phyloP scores from a whole-genome alignment of 2,113 vertebrate species.

The Myocastor coypus region DNA sequence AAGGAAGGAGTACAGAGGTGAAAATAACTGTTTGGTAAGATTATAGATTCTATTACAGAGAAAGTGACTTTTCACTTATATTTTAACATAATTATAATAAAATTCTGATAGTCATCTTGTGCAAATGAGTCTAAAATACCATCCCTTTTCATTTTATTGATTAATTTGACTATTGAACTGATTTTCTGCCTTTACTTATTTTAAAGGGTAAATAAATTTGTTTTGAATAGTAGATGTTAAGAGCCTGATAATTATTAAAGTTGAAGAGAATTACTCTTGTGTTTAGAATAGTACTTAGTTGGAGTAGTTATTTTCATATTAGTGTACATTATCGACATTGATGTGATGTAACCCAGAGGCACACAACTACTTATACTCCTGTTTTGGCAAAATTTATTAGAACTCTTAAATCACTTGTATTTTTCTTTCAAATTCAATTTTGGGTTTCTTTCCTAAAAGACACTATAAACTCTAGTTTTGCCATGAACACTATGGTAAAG shows the following conservation, averaged over 20 bases:
- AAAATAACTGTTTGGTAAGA: not conserved
- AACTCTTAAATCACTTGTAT: not conserved
- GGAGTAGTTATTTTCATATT: not conserved
- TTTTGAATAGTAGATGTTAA: not conserved
- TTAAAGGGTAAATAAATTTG: not conserved
- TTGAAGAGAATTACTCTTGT: not conserved
- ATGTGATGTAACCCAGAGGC: not conserved
- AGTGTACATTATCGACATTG: not conserved
- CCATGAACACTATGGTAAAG: not conserved
- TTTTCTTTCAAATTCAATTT: not conserved
- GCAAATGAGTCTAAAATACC: not conserved
- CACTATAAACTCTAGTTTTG: not conserved
- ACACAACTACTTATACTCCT: not conserved
- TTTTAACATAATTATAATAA: not conserved
- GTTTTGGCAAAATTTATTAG: not conserved
- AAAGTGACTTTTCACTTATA: constrained; percentile 7
- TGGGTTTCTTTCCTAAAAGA: not conserved
- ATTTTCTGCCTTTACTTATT: not conserved
- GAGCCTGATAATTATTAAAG: not conserved
- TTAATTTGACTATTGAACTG: not conserved
- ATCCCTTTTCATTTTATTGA: not conserved
- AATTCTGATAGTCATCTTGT: constrained; percentile 10
- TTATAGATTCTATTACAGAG: not conserved
- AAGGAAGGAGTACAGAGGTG: not conserved
- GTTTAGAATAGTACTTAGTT: not conserved